Evolutionary conservation across 1,140 invertebrate genomes (phyloP).

Genomic region (Lordiphosa clarofinis): DNA sequence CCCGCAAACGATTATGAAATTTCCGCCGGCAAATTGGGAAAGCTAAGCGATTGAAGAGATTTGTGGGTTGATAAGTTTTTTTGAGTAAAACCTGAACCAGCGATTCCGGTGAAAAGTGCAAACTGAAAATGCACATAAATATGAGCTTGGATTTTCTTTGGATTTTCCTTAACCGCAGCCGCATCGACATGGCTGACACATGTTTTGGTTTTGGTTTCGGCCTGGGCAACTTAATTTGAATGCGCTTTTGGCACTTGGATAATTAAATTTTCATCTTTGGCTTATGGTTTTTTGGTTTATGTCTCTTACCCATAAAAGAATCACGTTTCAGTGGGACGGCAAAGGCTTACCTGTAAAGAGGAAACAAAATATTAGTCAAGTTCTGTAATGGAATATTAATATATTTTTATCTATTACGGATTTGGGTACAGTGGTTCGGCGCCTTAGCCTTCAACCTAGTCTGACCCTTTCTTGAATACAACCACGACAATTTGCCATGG

Average conservation of each 20-base stretch:
- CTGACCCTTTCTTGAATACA: background rate
- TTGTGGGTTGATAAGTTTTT: constrained; percentile 5
- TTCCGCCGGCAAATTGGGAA: constrained; percentile 56
- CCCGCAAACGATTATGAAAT: constrained; percentile 59
- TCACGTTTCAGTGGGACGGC: constrained; percentile 1
- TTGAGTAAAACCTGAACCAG: constrained; percentile 5
- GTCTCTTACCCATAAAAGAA: constrained; percentile 11
- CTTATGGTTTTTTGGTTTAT: constrained; percentile 32
- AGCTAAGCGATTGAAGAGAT: constrained; percentile 6
- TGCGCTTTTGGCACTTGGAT: constrained; percentile 69
- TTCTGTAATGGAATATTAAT: too few relatives aligned
- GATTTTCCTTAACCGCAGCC: constrained; percentile 23
- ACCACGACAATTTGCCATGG: constrained; percentile 45
- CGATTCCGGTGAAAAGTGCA: constrained; percentile 6
- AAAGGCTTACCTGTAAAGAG: constrained; percentile 41
- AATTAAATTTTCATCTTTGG: constrained; percentile 52
- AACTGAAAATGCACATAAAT: background rate
- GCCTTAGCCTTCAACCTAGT: constrained; percentile 7
- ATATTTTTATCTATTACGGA: too few relatives aligned
- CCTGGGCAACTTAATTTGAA: constrained; percentile 63
- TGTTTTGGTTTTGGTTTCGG: constrained; percentile 51
- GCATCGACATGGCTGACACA: constrained; percentile 71
- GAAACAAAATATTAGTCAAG: constrained; percentile 4
- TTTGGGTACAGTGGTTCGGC: too few relatives aligned
- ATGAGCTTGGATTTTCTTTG: background rate